These are phyloP conservation scores for Dendrolimus pini DNA, from an alignment of 2,888 invertebrate species.

Conservation along the genomic window DNA sequence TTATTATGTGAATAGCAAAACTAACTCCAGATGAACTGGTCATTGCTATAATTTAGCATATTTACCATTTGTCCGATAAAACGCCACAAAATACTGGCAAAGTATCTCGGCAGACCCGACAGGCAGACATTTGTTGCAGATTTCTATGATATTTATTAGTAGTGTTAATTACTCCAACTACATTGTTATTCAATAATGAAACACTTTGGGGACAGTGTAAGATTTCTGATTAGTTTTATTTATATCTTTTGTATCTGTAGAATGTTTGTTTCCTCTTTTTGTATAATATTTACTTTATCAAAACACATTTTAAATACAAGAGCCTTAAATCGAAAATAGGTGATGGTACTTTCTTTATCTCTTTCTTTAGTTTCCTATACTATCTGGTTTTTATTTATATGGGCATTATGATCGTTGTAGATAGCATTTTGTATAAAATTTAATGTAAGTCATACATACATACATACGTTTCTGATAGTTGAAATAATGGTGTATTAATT, in stretches of 20 bases:
- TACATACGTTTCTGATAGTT: too few species aligned
- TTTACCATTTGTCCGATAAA: constrained; percentile 74
- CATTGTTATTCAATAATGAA: constrained; percentile 7
- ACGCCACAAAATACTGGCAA: constrained; percentile 73
- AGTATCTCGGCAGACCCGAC: constrained; percentile 69
- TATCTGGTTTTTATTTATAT: not conserved
- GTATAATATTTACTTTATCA: constrained; percentile 1
- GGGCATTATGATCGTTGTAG: not conserved
- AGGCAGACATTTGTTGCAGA: constrained; percentile 9
- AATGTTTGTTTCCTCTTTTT: constrained; percentile 5
- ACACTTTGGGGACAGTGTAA: constrained; percentile 23
- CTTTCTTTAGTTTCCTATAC: not conserved
- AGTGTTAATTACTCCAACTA: not conserved
- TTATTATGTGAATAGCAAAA: constrained; percentile 66
- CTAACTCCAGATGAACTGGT: constrained; percentile 75
- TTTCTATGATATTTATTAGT: constrained; percentile 1
- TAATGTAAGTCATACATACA: too few species aligned
- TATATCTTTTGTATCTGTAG: constrained; percentile 8
- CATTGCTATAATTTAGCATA: constrained; percentile 59
- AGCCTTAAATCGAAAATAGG: not conserved
- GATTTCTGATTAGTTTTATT: constrained; percentile 2
- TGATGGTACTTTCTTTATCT: not conserved
- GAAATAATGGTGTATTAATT: too few species aligned
- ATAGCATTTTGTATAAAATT: not conserved
- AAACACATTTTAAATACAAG: not conserved